Percentiles rank a stretch among this genome's conserved stretches.
phyloP scores from a whole-genome alignment of 2,113 vertebrate genomes.

The Cervus canadensis region DNA sequence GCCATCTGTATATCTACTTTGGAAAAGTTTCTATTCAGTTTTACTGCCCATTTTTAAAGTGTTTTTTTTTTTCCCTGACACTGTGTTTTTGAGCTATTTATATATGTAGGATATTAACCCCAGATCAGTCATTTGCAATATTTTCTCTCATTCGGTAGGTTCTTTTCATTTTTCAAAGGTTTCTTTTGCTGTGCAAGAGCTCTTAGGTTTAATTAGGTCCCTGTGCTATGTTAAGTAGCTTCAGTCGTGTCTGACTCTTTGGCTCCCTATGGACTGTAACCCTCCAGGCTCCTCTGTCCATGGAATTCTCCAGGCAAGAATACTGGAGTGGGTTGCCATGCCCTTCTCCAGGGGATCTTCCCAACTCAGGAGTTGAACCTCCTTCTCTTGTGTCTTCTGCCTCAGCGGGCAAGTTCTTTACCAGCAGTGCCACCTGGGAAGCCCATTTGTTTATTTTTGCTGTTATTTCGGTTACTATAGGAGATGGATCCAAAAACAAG shows the following conservation, averaged over 20 bases:
- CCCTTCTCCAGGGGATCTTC: neutral
- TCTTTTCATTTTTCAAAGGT: neutral
- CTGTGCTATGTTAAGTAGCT: neutral
- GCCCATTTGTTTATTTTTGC: too few species aligned
- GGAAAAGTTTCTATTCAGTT: too few species aligned
- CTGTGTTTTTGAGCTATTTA: neutral
- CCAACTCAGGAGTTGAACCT: fast-evolving
- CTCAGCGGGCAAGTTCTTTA: neutral
- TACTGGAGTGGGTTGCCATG: neutral
- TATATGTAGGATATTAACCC: neutral
- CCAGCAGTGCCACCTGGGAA: neutral
- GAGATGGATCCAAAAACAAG: too few species aligned
- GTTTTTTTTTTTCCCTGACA: too few species aligned
- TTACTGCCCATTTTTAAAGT: too few species aligned
- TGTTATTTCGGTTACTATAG: too few species aligned
- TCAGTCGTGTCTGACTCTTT: neutral
- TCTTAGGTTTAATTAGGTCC: neutral
- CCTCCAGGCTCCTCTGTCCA: neutral
- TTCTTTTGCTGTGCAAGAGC: neutral
- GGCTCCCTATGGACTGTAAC: neutral
- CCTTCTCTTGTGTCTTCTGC: neutral
- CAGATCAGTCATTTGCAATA: neutral
- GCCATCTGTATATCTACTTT: too few species aligned
- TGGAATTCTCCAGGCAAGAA: neutral
- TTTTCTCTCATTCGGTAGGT: neutral